A percentile compares a stretch with the other conserved stretches of the same genome.
Evolutionary conservation across 1,140 invertebrate genomes (phyloP).

Genomic region (Ladona fulva): DNA sequence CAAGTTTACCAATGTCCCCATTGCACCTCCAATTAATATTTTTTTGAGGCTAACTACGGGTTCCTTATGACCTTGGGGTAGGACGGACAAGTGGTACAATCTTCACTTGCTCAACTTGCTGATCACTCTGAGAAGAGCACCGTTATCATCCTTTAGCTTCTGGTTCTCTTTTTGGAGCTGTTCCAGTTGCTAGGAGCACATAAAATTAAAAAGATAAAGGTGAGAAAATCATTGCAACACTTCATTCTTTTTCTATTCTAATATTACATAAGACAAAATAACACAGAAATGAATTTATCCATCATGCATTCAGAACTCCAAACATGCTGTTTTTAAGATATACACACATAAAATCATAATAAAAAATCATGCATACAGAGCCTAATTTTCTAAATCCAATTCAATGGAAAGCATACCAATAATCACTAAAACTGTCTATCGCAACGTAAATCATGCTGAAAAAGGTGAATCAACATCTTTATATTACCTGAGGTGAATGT

Average conservation of each 20-base stretch:
- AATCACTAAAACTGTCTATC: neutral
- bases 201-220: conserved; percentile 24
- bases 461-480: too few species aligned
- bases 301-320: too few species aligned
- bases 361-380: neutral
- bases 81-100: neutral
- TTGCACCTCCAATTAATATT: neutral
- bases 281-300: too few species aligned
- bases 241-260: neutral
- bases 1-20: too few species aligned
- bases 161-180: conserved; percentile 87
- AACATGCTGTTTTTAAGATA: too few species aligned
- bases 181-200: conserved; percentile 71
- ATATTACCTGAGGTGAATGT: too few species aligned
- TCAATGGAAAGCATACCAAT: neutral
- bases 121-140: conserved; percentile 94
- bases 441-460: too few species aligned
- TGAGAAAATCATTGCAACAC: neutral
- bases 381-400: neutral
- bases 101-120: conserved; percentile 89
- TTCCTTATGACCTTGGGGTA: neutral
- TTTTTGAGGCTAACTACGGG: neutral
- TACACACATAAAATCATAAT: neutral
- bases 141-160: conserved; percentile 94
- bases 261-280: too few species aligned